Percentiles rank a stretch among this genome's conserved stretches.
Evolutionary conservation across 2,888 invertebrate species (phyloP).

Genomic region (Orgyia antiqua): DNA sequence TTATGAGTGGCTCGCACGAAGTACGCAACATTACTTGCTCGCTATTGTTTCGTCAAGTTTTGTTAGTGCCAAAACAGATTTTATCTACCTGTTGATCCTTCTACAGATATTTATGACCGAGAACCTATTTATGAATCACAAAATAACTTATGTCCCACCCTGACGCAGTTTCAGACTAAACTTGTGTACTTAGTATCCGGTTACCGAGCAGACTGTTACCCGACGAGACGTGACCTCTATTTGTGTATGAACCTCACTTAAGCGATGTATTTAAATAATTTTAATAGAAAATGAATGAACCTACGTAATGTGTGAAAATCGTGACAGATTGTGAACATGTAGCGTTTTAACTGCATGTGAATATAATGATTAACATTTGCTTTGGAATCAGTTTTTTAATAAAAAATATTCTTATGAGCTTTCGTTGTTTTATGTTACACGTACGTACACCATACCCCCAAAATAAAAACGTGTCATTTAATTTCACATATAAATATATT

Average conservation of each 20-base stretch:
- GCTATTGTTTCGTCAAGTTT: conserved; percentile 33
- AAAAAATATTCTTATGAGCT: conserved; percentile 47
- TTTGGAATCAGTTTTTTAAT: conserved; percentile 71
- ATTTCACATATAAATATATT: too few species aligned
- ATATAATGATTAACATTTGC: conserved; percentile 64
- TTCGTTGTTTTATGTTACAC: too few species aligned
- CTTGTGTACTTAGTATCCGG: too few species aligned
- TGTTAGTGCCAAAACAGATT: conserved; percentile 48
- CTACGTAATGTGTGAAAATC: conserved; percentile 28
- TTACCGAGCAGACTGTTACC: too few species aligned
- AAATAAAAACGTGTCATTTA: too few species aligned
- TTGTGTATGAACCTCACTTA: conserved; percentile 3
- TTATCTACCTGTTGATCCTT: conserved; percentile 15
- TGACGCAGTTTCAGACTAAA: too few species aligned
- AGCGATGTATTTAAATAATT: conserved; percentile 20
- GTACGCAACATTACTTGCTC: conserved; percentile 40
- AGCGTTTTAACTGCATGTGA: conserved; percentile 69
- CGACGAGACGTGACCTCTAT: neutral
- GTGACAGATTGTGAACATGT: conserved; percentile 35
- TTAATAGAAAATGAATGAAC: conserved; percentile 17
- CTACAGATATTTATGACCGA: conserved; percentile 10
- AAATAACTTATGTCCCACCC: too few species aligned
- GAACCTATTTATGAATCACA: conserved; percentile 1
- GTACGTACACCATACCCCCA: too few species aligned
- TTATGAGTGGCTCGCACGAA: conserved; percentile 70